Evolutionary conservation across 2,797 vertebrate species (phyloP), one percentile per base, ranked within the genome.

Genomic region (Ceyx erithaca): DNA sequence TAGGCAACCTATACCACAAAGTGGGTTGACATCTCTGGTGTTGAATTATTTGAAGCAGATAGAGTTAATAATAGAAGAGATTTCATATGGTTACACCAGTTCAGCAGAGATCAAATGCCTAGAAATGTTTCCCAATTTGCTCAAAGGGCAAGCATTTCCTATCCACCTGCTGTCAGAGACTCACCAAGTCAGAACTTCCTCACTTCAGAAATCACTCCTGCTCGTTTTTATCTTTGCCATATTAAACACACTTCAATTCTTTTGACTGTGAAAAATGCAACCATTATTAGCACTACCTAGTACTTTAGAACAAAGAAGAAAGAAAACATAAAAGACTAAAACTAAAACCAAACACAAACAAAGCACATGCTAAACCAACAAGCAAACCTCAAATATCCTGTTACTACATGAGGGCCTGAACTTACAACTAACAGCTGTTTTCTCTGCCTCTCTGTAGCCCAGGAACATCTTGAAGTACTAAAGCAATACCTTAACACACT

Each of bases 61-160:
- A 51, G 63, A 85, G 79, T 95, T 87, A 96, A 96, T 96, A 96
- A 96, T 85, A 90, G 85, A 96, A 90, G 54, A 94, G 76, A 55
- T 70, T 81, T 94, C 81, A 73, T 62, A 61, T 45, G 62, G 89
- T 78, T 94, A 84, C 83, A 73, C 71, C 76, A 37, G 63, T 85
- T 81, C 89, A 87, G 85, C 70, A 84, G 92, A 94, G 89, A 96
- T 95, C 93, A 96, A 95, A 94, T 76, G 68, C 73, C 89, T 78
- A 28, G 61, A 89, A 96, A 92, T 2, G 68, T 45, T 84, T 77
- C 87, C 57, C 93, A 92, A 55, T 94, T 93, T 89, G 72, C 90
- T 91, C 90, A 90, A 76, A 87, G 76, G 57, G 21, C 2, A 3
- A 89, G 55, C 9, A 3, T 33, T 88, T 86, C 86, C 68, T 51